Conservation (phyloP, 1,140 invertebrate genomes). For the Ceratina calcarata region DNA sequence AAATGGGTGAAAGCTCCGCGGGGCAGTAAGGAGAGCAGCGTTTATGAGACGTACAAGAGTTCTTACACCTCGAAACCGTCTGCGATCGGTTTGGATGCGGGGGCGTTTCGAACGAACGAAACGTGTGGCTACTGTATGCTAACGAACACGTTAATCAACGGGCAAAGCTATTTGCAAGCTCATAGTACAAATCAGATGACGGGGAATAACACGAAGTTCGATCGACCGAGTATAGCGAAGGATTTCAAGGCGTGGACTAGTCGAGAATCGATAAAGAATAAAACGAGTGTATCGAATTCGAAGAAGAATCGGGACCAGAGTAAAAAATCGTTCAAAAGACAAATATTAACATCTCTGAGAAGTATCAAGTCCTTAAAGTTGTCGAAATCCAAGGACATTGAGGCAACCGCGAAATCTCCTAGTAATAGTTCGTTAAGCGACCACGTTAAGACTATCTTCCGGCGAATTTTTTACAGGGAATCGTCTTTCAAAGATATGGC, state of each 20-base stretch:
- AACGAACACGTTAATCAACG: not conserved
- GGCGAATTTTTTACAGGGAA: not conserved
- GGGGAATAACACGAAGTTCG: not conserved
- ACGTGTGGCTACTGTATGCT: not conserved
- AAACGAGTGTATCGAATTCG: too few species aligned
- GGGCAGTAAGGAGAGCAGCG: conserved; percentile 11
- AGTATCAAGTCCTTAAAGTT: not conserved
- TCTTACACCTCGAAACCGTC: conserved; percentile 21
- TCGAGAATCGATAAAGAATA: not conserved
- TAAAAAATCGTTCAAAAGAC: not conserved
- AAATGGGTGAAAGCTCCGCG: conserved; percentile 45
- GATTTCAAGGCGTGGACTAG: not conserved
- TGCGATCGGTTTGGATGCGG: not conserved
- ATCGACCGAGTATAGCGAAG: not conserved
- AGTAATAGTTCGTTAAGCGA: too few species aligned
- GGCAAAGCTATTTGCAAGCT: too few species aligned
- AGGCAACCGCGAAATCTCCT: not conserved
- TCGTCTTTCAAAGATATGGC: not conserved
- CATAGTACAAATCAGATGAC: not conserved
- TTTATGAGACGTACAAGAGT: not conserved
- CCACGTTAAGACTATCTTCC: not conserved
- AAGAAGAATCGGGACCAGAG: not conserved
- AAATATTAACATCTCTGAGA: not conserved
- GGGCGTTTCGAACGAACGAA: not conserved
- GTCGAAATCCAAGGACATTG: not conserved